Evolutionary conservation across 2,113 vertebrate species (phyloP).

Genomic region (Pterocles gutturalis): DNA sequence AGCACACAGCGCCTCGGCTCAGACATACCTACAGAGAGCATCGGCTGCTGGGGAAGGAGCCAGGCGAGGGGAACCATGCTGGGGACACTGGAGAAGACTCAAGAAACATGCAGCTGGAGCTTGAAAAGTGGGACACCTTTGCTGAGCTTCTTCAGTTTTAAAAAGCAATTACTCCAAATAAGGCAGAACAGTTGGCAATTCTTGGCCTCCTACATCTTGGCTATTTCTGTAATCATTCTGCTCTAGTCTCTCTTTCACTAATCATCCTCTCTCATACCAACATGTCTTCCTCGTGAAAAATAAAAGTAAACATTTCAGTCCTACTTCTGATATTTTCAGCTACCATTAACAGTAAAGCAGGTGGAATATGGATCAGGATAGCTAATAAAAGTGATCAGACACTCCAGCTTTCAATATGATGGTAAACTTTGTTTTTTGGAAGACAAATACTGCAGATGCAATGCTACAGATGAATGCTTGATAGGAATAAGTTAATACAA

Average conservation of each 20-base stretch:
- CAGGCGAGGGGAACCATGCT: neutral
- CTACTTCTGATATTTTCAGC: neutral
- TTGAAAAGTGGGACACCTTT: neutral
- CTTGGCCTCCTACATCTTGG: neutral
- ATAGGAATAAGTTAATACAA: slow-evolving; percentile 5
- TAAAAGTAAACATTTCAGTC: neutral
- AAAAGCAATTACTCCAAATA: neutral
- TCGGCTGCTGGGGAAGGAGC: neutral
- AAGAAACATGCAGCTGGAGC: neutral
- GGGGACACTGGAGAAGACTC: neutral
- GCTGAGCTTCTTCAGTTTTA: neutral
- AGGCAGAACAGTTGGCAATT: neutral
- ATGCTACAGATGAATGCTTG: neutral
- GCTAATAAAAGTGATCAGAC: neutral
- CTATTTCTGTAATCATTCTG: neutral
- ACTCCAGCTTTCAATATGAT: neutral
- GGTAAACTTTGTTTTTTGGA: neutral
- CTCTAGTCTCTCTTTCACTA: neutral
- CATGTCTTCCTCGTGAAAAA: neutral
- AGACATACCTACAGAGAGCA: accelerated
- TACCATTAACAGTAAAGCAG: neutral
- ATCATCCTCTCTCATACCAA: neutral
- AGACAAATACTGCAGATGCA: neutral
- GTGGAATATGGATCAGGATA: neutral
- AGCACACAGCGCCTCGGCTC: accelerated